Conservation (phyloP, 2,888 invertebrate genomes). For the Cerastis rubricosa region DNA sequence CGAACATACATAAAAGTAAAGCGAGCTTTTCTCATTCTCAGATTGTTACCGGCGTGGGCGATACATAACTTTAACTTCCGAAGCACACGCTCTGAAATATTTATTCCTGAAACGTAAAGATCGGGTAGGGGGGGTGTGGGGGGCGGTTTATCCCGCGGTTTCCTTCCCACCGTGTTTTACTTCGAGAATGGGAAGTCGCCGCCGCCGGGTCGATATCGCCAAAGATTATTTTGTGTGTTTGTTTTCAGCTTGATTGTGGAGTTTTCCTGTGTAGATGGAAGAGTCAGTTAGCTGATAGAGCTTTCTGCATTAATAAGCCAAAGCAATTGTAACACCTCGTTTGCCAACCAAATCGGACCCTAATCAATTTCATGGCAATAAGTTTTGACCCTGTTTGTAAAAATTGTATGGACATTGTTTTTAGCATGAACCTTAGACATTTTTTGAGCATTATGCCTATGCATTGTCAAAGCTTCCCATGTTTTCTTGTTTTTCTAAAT, state of each 20-base stretch:
- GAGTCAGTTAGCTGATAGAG: not conserved
- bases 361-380: no score
- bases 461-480: not conserved
- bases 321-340: not conserved
- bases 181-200: slow-evolving; percentile 91
- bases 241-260: slow-evolving; percentile 37
- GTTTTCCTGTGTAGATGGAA: not conserved
- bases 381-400: no score
- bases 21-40: slow-evolving; percentile 87
- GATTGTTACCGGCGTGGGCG: slow-evolving; percentile 89
- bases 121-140: slow-evolving; percentile 82
- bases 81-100: slow-evolving; percentile 91
- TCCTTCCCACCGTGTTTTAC: slow-evolving; percentile 91
- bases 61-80: slow-evolving; percentile 90
- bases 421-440: not conserved
- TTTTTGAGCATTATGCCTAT: not conserved
- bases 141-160: slow-evolving; percentile 90
- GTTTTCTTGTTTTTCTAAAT: not conserved
- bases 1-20: slow-evolving; percentile 84
- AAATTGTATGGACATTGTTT: not conserved
- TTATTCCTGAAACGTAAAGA: slow-evolving; percentile 91
- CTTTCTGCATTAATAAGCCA: not conserved
- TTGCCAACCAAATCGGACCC: not conserved
- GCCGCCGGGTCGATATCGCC: slow-evolving; percentile 90
- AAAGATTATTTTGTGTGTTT: slow-evolving; percentile 84